Percentiles rank a stretch among this genome's conserved stretches.
Conservation (phyloP, 1,140 invertebrate genomes). For the Camponotus pennsylvanicus region DNA sequence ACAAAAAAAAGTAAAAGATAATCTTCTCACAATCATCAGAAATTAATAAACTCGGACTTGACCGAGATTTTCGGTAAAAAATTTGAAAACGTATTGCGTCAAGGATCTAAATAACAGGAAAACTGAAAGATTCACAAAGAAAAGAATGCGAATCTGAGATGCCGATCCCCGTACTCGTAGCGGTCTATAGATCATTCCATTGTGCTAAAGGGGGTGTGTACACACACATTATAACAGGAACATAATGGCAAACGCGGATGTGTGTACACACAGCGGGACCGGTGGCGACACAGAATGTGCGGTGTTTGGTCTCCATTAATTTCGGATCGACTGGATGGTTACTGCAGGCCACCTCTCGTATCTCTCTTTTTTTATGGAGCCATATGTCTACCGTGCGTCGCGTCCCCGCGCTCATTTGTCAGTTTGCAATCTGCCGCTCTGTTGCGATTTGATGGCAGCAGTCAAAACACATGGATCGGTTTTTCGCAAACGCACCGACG, state of each 20-base stretch:
- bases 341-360: constrained; percentile 72
- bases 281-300: constrained; percentile 77
- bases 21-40: background rate
- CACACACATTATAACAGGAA: constrained; percentile 79
- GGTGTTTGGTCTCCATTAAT: constrained; percentile 85
- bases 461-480: constrained; percentile 77
- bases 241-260: constrained; percentile 74
- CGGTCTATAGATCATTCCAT: constrained; percentile 79
- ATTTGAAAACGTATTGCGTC: background rate
- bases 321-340: constrained; percentile 81
- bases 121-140: constrained; percentile 14
- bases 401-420: constrained; percentile 81
- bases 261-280: constrained; percentile 80
- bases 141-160: constrained; percentile 48
- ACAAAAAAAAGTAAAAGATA: background rate
- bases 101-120: background rate
- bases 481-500: constrained; percentile 25
- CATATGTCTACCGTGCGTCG: constrained; percentile 81
- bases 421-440: constrained; percentile 79
- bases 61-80: background rate
- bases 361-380: constrained; percentile 82
- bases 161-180: constrained; percentile 48
- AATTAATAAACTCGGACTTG: background rate
- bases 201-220: constrained; percentile 78
- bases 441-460: constrained; percentile 79